Percentiles rank a stretch among this genome's conserved stretches.
Evolutionary conservation across 2,888 invertebrate species (phyloP).

Genomic region (Platycheirus rosarum): DNA sequence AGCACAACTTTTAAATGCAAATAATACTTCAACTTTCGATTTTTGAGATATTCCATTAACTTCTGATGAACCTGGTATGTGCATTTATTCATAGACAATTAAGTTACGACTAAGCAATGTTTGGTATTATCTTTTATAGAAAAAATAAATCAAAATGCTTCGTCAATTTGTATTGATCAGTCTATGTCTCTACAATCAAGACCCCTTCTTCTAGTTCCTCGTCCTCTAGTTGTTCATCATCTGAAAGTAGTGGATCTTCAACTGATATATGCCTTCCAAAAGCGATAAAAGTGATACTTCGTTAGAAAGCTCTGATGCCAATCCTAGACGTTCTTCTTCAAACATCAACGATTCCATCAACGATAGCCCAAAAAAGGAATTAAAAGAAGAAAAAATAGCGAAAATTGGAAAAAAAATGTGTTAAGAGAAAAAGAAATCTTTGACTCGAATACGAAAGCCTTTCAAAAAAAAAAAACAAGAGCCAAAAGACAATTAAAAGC

Average conservation of each 20-base stretch:
- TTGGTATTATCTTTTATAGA: conserved; percentile 3
- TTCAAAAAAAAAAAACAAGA: conserved; percentile 20
- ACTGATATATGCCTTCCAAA: too few relatives aligned
- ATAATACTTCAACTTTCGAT: not conserved
- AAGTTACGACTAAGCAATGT: not conserved
- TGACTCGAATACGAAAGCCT: not conserved
- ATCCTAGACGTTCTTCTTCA: not conserved
- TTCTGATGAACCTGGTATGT: not conserved
- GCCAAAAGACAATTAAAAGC: conserved; percentile 21
- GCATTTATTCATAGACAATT: too few relatives aligned
- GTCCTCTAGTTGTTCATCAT: not conserved
- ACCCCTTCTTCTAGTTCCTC: not conserved
- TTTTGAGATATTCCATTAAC: not conserved
- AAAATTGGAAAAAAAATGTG: too few relatives aligned
- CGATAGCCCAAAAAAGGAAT: too few relatives aligned
- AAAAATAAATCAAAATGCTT: not conserved
- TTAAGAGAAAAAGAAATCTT: conserved; percentile 26
- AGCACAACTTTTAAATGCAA: not conserved
- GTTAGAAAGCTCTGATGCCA: conserved; percentile 11
- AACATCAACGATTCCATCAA: not conserved
- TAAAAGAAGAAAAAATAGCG: too few relatives aligned
- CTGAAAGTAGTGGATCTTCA: not conserved
- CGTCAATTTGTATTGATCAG: not conserved
- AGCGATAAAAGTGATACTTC: too few relatives aligned
- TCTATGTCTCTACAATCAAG: not conserved